A percentile compares a stretch with the other conserved stretches of the same genome.
Evolutionary conservation across 92 coral and sea anemone genomes (phyloP).

Genomic region (Porites evermanni): DNA sequence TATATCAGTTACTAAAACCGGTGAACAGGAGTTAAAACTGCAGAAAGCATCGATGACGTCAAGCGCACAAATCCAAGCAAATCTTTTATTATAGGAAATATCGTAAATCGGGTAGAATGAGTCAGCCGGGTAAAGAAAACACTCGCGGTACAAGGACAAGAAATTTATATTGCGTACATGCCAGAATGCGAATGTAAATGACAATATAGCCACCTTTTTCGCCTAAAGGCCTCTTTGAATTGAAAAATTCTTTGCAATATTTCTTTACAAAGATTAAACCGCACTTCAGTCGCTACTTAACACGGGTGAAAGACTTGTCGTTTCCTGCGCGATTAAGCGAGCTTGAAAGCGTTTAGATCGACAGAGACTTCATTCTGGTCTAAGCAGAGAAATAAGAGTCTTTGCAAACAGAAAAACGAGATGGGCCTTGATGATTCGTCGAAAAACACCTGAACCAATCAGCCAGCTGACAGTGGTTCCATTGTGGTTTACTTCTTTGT

Average conservation of each 20-base stretch:
- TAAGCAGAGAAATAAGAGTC: constrained; percentile 1
- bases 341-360: constrained; percentile 1
- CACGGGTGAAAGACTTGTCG: background rate
- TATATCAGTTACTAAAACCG: background rate
- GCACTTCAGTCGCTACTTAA: constrained; percentile 37
- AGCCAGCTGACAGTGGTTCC: constrained; percentile 65
- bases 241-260: constrained; percentile 46
- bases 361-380: background rate
- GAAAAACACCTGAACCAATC: constrained; percentile 73
- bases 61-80: constrained; percentile 38
- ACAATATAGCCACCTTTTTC: constrained; percentile 50
- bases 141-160: background rate
- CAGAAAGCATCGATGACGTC: constrained; percentile 49
- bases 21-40: background rate
- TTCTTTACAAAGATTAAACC: constrained; percentile 38
- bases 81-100: constrained; percentile 47
- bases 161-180: constrained; percentile 38
- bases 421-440: constrained; percentile 36
- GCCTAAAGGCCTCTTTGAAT: constrained; percentile 40
- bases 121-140: constrained; percentile 36
- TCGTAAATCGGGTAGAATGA: constrained; percentile 15
- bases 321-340: constrained; percentile 14
- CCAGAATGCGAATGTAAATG: constrained; percentile 29
- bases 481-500: constrained; percentile 74
- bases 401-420: constrained; percentile 27